Evolutionary conservation across 2,797 vertebrate species (phyloP), one percentile per base, ranked within the genome.

Genomic region (Lagodon rhomboides): DNA sequence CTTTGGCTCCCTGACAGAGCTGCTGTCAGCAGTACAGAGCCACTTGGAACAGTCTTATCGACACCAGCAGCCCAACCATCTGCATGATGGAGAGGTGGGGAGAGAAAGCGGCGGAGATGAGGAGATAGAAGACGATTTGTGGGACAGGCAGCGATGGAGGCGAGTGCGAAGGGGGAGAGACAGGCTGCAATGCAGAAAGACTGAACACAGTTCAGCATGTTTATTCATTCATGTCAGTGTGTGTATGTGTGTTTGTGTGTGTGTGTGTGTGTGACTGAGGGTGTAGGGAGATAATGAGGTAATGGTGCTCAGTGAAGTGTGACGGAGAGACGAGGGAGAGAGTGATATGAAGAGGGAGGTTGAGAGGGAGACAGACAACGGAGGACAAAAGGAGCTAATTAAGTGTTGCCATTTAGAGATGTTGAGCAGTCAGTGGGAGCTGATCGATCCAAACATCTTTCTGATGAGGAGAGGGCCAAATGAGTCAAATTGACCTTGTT

Each of bases 381-480:
- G 89, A 87, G 85, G 89, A 92, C 87, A 93, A 86, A 86, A 82
- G 83, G 27, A 83, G 80, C 79, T 92, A 90, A 91, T 91, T 90
- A 90, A 92, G 87, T 81, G 79, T 82, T 83, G 79, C 87, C 87
- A 67, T 85, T 90, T 87, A 64, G 84, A 79, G 85, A 84, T 62
- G 91, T 77, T 44, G 80, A 72, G 76, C 47, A 75, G 38, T 87
- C 81, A 61, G 73, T 16, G 50, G 69, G 60, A 73, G 66, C 75
- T 53, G 79, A 85, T 91, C 78, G 50, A 91, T 91, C 63, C 55
- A 23, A 53, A 79, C 22, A 15, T 80, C 56, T 60, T 56, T 65
- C 69, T 30, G 64, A 51, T 44, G 73, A 80, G 55, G 54, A 67
- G 12, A 54, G 5, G 49, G 64, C 30, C 49, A 12, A 18, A 68